Evolutionary conservation across 1,140 invertebrate species (phyloP), one percentile per base, ranked within the genome.

Genomic region (Leptinotarsa lineolata): DNA sequence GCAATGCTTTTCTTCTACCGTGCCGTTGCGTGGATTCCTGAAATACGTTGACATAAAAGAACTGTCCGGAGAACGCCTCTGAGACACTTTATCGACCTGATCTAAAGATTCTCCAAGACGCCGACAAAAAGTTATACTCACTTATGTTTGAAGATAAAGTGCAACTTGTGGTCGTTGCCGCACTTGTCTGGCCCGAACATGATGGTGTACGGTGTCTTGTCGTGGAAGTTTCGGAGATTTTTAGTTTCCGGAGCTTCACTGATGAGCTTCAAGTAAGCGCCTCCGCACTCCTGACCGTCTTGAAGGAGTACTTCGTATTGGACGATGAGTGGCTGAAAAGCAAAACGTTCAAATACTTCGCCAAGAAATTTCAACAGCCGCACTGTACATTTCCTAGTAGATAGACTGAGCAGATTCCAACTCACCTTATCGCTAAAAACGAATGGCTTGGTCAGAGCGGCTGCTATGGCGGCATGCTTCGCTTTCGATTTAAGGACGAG

Each of bases 121-220:
- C 30, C 30, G 8, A 4, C 6, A 30, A 30, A 30, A 8, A 30
- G 30, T 54, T 54, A 54, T 54, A 54, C 48, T 66, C 12, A 66
- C 68, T 92, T 93, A 85, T 99, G 96, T 64, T 94, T 90, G 86
- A 99, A 97, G 84, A 99, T 99, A 84, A 99, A 99, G 85, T 99
- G 98, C 67, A 98, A 86, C 90, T 99, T 98, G 79, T 94, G 91
- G 85, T 97, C 95, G 81, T 93, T 95, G 71, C 97, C 97, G 88
- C 98, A 99, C 85, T 99, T 99, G 87, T 99, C 98, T 12, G 98
- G 98, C 2, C 97, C 98, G 88, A 99, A 99, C 98, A 99, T 99
- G 80, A 99, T 96, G 2, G 95, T 95, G 85, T 98, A 99, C 0
- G 96, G 94, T 12, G 97, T 97, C 86, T 98, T 97, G 86, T 99